A percentile compares a stretch with the other conserved stretches of the same genome.
These are phyloP conservation scores for Drosophila setifemur DNA, from an alignment of 1,140 invertebrate species.

Conservation along the genomic window DNA sequence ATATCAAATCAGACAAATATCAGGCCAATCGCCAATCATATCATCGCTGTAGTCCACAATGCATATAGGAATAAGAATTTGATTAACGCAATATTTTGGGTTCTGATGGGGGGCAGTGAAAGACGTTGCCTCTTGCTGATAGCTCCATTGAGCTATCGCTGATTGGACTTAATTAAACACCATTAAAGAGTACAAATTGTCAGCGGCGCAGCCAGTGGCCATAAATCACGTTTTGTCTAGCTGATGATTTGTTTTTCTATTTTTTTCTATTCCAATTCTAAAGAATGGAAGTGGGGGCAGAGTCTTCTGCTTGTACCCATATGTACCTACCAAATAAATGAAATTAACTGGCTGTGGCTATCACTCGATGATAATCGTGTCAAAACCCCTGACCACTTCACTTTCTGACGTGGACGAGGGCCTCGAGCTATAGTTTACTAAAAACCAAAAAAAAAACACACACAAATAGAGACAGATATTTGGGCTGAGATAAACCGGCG, in stretches of 20 bases:
- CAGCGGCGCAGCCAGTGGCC: conserved; percentile 47
- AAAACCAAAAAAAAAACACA: conserved; percentile 11
- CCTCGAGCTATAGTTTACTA: neutral
- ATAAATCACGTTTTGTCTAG: conserved; percentile 75
- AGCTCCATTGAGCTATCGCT: conserved; percentile 62
- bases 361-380: conserved; percentile 65
- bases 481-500: conserved; percentile 1
- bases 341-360: conserved; percentile 60
- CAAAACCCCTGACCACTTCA: conserved; percentile 45
- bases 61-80: conserved; percentile 37
- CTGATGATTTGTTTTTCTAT: conserved; percentile 57
- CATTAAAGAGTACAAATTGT: conserved; percentile 74
- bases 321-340: conserved; percentile 59
- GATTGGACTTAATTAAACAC: conserved; percentile 79
- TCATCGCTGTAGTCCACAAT: conserved; percentile 11
- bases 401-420: conserved; percentile 36
- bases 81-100: conserved; percentile 48
- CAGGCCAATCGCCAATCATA: conserved; percentile 10
- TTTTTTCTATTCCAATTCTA: conserved; percentile 1
- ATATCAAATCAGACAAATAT: conserved; percentile 56
- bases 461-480: conserved; percentile 24
- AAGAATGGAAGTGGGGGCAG: conserved; percentile 27
- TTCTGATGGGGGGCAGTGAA: conserved; percentile 10
- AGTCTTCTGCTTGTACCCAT: conserved; percentile 27
- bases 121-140: conserved; percentile 64